Base-by-base conservation (phyloP, 1,140 invertebrate genomes). In the Dendrolimus kikuchii region DNA sequence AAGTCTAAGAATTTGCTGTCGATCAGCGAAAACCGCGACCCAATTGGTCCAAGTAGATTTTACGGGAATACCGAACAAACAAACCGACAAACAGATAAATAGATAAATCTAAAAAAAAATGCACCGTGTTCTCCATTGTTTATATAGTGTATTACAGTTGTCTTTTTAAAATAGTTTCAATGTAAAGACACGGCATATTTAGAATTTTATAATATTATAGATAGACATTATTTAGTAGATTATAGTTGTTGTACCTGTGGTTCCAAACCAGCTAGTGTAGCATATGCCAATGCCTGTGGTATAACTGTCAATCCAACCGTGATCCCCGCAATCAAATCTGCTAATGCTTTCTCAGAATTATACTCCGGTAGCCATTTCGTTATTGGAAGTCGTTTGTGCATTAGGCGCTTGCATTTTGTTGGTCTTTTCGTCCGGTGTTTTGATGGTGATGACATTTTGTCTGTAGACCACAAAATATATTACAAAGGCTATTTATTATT, bases 301-400 rank as follows among this genome's bases (percentile, higher is more conserved):
- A 97, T 93, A 37, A 97, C 94, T 3, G 95, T 96, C 5, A 97
- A 88, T 0, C 94, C 95, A 2, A 97, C 95, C 8, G 95, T 95
- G 44, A 95, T 84, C 5, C 95, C 95, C 5, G 95, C 95, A 66
- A 95, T 94, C 10, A 92, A 68, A 82, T 95, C 95, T 8, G 92
- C 90, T 5, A 95, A 62, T 6, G 92, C 89, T 77, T 94, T 93
- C 55, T 93, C 90, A 0, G 89, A 88, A 59, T 91, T 90, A 74
- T 95, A 95, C 39, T 90, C 88, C 2, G 92, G 91, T 7, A 93
- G 77, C 93, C 94, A 95, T 59, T 87, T 88, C 51, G 71, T 62
- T 42, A 87, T 77, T 5, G 87, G 87, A 38, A 87, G 52, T 50
- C 78, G 71, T 66, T 86, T 86, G 56, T 77, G 59, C 57, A 86